Evolutionary conservation across 1,140 invertebrate genomes (phyloP), one percentile per base, ranked within the genome.

Genomic region (Lepidurus couesii): DNA sequence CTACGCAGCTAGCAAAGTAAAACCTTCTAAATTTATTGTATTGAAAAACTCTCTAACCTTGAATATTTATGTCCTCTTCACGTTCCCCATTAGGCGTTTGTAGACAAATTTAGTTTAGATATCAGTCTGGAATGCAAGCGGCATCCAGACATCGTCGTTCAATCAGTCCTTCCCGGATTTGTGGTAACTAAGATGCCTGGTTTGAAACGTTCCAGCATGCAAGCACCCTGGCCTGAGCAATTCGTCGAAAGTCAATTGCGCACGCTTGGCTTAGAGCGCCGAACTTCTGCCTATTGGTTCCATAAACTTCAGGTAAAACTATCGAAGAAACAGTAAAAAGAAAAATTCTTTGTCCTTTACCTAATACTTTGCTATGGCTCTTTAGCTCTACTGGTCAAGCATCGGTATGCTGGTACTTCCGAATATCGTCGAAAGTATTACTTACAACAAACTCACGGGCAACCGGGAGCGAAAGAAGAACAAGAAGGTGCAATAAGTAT

Each of bases 171-270:
- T 74, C 95, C 96, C 0, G 95, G 93, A 24, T 95, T 93, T 82
- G 95, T 98, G 0, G 92, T 94, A 5, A 96, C 95, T 0, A 97
- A 97, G 81, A 95, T 98, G 95, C 92, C 93, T 24, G 93, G 93
- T 83, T 93, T 97, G 77, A 90, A 90, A 65, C 90, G 89, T 80
- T 86, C 92, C 21, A 91, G 90, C 1, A 88, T 92, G 84, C 91
- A 93, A 86, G 91, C 91, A 13, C 96, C 95, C 0, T 89, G 90
- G 0, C 90, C 95, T 0, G 87, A 90, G 1, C 88, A 86, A 11
- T 98, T 91, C 86, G 95, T 96, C 5, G 87, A 89, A 76, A 88
- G 90, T 1, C 90, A 94, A 0, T 84, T 98, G 7, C 89, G 88
- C 79, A 92, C 93, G 13, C 87, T 94, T 34, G 94, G 94, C 16